These are phyloP conservation scores for Bucorvus abyssinicus DNA, from an alignment of 2,797 vertebrate species.

Conservation along the genomic window DNA sequence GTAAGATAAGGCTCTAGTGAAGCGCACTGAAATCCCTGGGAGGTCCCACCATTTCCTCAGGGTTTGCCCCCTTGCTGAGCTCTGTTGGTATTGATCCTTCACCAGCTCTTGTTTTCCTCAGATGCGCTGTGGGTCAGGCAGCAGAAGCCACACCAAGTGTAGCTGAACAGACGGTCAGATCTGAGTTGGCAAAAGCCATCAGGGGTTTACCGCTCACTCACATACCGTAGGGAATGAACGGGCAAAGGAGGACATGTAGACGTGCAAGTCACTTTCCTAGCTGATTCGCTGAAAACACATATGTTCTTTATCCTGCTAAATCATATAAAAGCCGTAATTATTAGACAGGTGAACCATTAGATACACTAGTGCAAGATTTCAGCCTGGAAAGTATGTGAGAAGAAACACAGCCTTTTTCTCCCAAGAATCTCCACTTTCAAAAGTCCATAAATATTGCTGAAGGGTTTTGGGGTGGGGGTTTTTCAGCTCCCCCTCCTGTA, in stretches of 20 bases:
- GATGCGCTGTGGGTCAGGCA: background rate
- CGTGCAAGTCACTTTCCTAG: background rate
- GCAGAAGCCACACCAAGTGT: background rate
- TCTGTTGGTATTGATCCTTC: background rate
- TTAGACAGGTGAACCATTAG: background rate
- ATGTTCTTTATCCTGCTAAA: background rate
- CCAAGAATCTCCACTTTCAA: conserved; percentile 39
- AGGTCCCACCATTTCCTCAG: background rate
- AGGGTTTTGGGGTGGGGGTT: background rate
- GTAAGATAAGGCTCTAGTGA: background rate
- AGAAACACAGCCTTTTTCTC: conserved; percentile 26
- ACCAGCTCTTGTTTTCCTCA: background rate
- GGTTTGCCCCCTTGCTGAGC: background rate
- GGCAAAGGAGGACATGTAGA: background rate
- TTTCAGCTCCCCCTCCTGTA: conserved; percentile 24
- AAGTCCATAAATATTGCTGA: conserved; percentile 38
- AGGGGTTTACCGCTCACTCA: fast-evolving
- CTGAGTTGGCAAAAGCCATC: too few relatives aligned
- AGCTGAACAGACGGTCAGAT: background rate
- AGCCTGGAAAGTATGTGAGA: conserved; percentile 9
- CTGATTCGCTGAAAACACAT: background rate
- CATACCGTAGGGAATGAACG: fast-evolving
- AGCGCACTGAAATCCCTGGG: background rate
- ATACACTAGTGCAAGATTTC: conserved; percentile 41
- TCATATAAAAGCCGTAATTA: background rate